A percentile compares a stretch with the other conserved stretches of the same genome.
These are phyloP conservation scores for Galeopsomyia nigrocyanea DNA, from an alignment of 2,888 invertebrate species.

Conservation along the genomic window DNA sequence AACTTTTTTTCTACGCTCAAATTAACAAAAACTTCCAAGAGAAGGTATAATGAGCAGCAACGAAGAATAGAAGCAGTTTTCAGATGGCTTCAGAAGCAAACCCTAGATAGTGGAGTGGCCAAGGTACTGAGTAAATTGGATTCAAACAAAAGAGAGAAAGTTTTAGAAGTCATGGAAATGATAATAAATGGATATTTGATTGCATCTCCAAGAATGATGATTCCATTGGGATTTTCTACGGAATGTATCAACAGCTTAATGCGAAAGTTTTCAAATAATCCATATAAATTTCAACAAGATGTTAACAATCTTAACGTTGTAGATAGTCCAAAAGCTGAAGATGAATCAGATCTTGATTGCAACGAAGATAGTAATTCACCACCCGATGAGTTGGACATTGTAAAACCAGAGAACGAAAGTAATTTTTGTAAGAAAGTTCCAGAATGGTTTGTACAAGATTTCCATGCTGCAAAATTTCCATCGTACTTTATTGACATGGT, in stretches of 20 bases:
- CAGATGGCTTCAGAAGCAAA: slow-evolving; percentile 82
- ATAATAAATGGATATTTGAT: slow-evolving; percentile 77
- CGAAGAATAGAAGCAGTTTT: slow-evolving; percentile 79
- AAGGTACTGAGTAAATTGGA: slow-evolving; percentile 77
- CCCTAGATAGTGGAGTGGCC: slow-evolving; percentile 77
- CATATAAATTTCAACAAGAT: slow-evolving; percentile 55
- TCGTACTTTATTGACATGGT: slow-evolving; percentile 79
- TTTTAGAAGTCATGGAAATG: slow-evolving; percentile 74
- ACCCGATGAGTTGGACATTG: slow-evolving; percentile 37
- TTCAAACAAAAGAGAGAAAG: slow-evolving; percentile 70
- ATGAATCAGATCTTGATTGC: slow-evolving; percentile 49
- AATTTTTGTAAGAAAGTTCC: slow-evolving; percentile 51
- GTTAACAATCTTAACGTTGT: slow-evolving; percentile 39
- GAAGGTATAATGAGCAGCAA: slow-evolving; percentile 74
- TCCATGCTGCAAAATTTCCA: slow-evolving; percentile 75
- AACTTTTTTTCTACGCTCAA: slow-evolving; percentile 80
- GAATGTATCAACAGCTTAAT: slow-evolving; percentile 44
- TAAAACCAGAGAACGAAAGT: slow-evolving; percentile 41
- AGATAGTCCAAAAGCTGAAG: slow-evolving; percentile 47
- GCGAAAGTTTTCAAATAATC: slow-evolving; percentile 28
- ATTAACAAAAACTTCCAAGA: slow-evolving; percentile 69
- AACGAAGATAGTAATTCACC: slow-evolving; percentile 49
- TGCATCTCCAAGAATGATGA: slow-evolving; percentile 73
- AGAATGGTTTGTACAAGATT: slow-evolving; percentile 76
- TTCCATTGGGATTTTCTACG: slow-evolving; percentile 70